Evolutionary conservation across 1,140 invertebrate species (phyloP).

Genomic region (Pectinophora gossypiella): DNA sequence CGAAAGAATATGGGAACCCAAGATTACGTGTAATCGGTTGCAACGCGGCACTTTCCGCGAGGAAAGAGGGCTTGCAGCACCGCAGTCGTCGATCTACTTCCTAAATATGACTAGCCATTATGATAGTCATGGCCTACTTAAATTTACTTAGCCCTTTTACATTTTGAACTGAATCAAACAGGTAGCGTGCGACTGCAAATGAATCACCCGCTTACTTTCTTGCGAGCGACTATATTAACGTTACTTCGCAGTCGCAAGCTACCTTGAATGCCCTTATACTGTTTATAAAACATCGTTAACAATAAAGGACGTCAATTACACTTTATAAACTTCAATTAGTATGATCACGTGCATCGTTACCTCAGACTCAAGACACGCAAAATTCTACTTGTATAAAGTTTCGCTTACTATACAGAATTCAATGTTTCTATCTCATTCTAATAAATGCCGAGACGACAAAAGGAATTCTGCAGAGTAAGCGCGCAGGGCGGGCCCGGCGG

Average conservation of each 20-base stretch:
- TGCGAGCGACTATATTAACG: too few species aligned
- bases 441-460: conserved; percentile 61
- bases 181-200: conserved; percentile 4
- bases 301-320: conserved; percentile 11
- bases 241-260: conserved; percentile 1
- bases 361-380: conserved; percentile 18
- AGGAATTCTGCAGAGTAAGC: conserved; percentile 41
- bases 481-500: conserved; percentile 2
- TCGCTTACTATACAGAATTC: conserved; percentile 26
- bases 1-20: conserved; percentile 59
- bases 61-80: conserved; percentile 59
- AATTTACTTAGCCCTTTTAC: conserved; percentile 8
- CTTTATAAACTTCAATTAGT: conserved; percentile 19
- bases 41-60: conserved; percentile 52
- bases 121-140: conserved; percentile 31
- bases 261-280: conserved; percentile 6
- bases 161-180: conserved; percentile 9
- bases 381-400: neutral
- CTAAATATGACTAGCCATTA: conserved; percentile 42
- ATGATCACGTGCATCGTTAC: conserved; percentile 13
- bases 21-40: conserved; percentile 31
- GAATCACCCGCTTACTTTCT: too few species aligned
- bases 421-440: conserved; percentile 45
- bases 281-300: neutral
- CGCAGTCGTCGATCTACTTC: conserved; percentile 12